Conservation (phyloP, 2,113 vertebrate genomes). For the Herpetotheres cachinnans region DNA sequence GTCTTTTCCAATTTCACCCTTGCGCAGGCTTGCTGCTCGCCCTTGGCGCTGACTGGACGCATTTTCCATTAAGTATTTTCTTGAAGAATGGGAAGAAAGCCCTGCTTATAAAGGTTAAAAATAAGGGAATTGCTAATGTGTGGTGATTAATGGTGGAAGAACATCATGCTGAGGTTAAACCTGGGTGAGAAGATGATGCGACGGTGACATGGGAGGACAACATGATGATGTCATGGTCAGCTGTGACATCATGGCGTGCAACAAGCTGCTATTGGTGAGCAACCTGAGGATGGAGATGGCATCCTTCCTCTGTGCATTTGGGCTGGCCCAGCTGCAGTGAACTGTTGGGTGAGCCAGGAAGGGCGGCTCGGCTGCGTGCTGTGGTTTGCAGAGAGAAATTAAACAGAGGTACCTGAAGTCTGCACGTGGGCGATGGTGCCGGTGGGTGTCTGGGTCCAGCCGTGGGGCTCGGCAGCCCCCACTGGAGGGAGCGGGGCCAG, state of each 20-base stretch:
- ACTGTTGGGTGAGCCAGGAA: conserved; percentile 48
- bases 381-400: not conserved
- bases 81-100: not conserved
- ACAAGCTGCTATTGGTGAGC: accelerated
- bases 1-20: not conserved
- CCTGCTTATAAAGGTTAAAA: not conserved
- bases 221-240: not conserved
- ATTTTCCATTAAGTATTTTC: not conserved
- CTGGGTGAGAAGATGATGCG: not conserved
- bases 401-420: not conserved
- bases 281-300: accelerated
- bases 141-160: not conserved
- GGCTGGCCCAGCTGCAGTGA: conserved; percentile 66
- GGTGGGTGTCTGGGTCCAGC: not conserved
- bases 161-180: not conserved
- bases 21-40: conserved; percentile 16
- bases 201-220: accelerated
- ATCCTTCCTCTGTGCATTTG: not conserved
- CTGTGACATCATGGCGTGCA: not conserved
- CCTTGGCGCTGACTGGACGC: not conserved
- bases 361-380: not conserved
- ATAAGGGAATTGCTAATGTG: not conserved
- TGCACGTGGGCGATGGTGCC: accelerated
- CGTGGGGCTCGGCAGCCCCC: accelerated
- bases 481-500: not conserved